A percentile compares a stretch with the other conserved stretches of the same genome.
phyloP scores from a whole-genome alignment of 2,888 invertebrate genomes.

The Pantelozetes paolii region DNA sequence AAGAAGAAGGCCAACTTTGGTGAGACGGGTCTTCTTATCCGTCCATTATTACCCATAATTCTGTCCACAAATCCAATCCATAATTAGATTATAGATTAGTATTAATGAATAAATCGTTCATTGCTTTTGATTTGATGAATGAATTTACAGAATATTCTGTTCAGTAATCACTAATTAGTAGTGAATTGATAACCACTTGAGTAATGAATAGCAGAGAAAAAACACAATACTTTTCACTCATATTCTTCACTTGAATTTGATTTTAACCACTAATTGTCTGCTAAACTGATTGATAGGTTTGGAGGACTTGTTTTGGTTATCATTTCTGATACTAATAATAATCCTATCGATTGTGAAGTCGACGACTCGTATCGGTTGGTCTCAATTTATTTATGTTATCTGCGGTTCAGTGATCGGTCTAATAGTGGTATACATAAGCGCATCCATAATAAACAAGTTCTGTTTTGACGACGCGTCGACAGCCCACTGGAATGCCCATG shows the following conservation, averaged over 20 bases:
- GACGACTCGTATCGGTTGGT: constrained; percentile 29
- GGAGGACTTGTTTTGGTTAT: constrained; percentile 40
- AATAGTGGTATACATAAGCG: constrained; percentile 23
- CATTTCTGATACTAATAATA: constrained; percentile 32
- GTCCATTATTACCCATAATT: neutral
- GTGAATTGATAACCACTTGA: no score
- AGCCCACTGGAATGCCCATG: constrained; percentile 42
- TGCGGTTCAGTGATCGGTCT: constrained; percentile 23
- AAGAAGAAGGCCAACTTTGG: constrained; percentile 40
- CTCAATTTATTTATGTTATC: constrained; percentile 25
- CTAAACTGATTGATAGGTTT: constrained; percentile 15
- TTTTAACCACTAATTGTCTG: no score
- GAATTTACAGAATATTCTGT: no score
- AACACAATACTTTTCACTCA: no score
- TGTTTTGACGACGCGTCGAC: constrained; percentile 34
- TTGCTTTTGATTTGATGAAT: no score
- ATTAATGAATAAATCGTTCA: no score
- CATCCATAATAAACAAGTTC: constrained; percentile 35
- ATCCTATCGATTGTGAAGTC: constrained; percentile 28
- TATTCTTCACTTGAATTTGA: no score
- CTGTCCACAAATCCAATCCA: neutral
- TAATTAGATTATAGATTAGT: constrained; percentile 3
- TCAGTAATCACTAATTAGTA: no score
- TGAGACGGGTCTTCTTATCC: neutral
- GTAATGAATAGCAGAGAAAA: no score